These are phyloP conservation scores for Perca flavescens DNA, from an alignment of 2,113 vertebrate genomes.

Conservation along the genomic window DNA sequence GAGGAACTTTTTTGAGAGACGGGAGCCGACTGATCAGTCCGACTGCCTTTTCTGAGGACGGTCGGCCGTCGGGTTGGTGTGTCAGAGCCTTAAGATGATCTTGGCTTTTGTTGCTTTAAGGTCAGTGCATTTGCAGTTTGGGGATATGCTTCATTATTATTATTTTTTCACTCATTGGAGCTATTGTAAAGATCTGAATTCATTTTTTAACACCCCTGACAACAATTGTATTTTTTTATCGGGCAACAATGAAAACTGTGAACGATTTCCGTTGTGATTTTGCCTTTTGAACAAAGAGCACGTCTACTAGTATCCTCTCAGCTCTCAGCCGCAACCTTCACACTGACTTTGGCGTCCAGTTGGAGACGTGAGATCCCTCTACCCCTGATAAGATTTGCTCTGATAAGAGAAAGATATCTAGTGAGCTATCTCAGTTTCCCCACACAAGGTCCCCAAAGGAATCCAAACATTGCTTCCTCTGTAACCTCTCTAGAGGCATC, in stretches of 20 bases:
- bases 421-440: conserved; percentile 27
- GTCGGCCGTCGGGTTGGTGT: too few relatives aligned
- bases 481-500: conserved; percentile 20
- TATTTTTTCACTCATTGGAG: background rate
- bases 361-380: conserved; percentile 42
- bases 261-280: conserved; percentile 8
- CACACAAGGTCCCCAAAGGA: conserved; percentile 26
- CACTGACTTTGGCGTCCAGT: conserved; percentile 48
- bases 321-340: conserved; percentile 47
- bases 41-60: too few relatives aligned
- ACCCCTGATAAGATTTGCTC: conserved; percentile 46
- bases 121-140: conserved; percentile 5
- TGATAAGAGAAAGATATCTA: conserved; percentile 49
- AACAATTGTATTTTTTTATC: background rate
- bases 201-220: background rate
- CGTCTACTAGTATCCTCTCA: background rate
- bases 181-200: conserved; percentile 25
- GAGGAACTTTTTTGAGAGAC: too few relatives aligned
- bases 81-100: background rate
- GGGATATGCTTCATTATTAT: background rate
- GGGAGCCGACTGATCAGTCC: too few relatives aligned
- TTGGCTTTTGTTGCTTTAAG: conserved; percentile 22
- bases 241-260: background rate
- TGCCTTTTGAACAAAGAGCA: background rate
- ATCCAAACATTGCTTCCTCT: conserved; percentile 17